Conservation (phyloP, 2,888 invertebrate genomes). For the Philonicus albiceps region DNA sequence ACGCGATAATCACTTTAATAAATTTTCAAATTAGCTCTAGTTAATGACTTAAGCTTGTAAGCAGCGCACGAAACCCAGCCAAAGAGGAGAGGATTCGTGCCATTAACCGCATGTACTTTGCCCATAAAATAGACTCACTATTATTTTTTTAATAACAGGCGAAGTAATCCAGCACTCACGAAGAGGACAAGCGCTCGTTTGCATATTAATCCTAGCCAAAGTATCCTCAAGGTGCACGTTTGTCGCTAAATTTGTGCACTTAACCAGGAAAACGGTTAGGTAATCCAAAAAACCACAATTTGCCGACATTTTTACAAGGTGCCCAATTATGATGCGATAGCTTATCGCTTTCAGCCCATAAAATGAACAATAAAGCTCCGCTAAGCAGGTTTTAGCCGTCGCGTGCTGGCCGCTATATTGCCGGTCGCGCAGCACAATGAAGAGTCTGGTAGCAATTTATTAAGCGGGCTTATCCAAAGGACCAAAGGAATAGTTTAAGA, state of each 20-base stretch:
- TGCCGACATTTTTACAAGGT: background rate
- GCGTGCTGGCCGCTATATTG: background rate
- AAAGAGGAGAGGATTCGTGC: background rate
- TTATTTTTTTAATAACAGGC: background rate
- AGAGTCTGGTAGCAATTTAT: background rate
- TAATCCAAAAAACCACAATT: background rate
- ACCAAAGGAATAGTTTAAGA: background rate
- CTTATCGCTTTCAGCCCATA: background rate
- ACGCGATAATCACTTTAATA: background rate
- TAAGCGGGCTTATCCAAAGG: background rate
- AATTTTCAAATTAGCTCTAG: background rate
- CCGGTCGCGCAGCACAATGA: background rate
- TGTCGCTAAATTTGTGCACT: background rate
- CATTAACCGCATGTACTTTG: background rate
- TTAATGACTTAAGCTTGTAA: background rate
- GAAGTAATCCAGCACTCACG: background rate
- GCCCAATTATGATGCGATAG: background rate
- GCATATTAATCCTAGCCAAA: background rate
- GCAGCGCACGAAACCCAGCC: background rate
- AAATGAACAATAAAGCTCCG: background rate
- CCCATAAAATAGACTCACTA: background rate
- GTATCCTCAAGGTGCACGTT: background rate
- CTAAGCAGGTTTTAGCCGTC: background rate
- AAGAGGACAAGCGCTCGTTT: background rate
- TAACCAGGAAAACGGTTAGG: background rate